Evolutionary conservation across 2,888 invertebrate species (phyloP).

Genomic region (Drosophila incognita): DNA sequence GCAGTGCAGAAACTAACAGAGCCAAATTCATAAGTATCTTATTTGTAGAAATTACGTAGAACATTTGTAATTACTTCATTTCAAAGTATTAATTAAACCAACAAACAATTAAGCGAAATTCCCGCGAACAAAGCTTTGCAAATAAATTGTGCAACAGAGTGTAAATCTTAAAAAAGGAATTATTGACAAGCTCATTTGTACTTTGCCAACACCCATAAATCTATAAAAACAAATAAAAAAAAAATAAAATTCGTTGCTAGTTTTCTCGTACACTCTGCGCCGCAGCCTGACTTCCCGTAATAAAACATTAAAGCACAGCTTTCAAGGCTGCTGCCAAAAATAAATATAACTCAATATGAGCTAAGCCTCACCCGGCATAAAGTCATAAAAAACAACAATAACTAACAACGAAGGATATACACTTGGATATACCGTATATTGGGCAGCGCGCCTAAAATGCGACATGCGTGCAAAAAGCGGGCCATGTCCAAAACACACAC

Average conservation of each 20-base stretch:
- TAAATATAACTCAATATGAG: constrained; percentile 45
- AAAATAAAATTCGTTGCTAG: constrained; percentile 4
- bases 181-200: constrained; percentile 1
- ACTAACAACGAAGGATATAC: constrained; percentile 34
- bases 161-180: neutral
- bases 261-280: constrained; percentile 9
- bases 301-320: constrained; percentile 45
- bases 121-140: neutral
- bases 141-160: neutral
- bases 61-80: neutral
- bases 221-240: constrained; percentile 17
- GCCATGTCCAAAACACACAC: constrained; percentile 50
- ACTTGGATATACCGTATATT: constrained; percentile 37
- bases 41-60: neutral
- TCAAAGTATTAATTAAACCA: neutral
- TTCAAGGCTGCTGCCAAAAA: constrained; percentile 30
- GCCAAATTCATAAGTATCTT: neutral
- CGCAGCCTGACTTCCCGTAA: constrained; percentile 3
- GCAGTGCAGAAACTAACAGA: neutral
- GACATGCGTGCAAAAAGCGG: constrained; percentile 49
- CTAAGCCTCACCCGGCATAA: constrained; percentile 34
- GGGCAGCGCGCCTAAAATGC: constrained; percentile 52
- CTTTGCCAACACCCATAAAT: constrained; percentile 10
- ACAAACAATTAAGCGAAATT: neutral
- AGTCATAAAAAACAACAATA: constrained; percentile 64